These are phyloP conservation scores for Palloptera scutellata DNA, from an alignment of 2,888 invertebrate species.

Conservation along the genomic window DNA sequence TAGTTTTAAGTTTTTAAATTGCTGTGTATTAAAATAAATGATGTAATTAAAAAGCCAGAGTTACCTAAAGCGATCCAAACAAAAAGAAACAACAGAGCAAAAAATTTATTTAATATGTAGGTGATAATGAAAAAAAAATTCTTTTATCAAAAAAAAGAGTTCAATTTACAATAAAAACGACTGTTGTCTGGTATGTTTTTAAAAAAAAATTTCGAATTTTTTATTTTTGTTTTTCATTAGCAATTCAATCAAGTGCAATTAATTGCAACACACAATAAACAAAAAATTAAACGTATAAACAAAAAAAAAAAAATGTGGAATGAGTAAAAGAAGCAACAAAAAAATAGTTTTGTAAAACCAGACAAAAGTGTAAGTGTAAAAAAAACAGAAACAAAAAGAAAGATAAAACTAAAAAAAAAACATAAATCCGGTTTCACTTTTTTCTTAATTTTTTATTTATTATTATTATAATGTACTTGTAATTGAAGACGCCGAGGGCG, in stretches of 20 bases:
- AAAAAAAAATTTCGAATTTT: too few species aligned
- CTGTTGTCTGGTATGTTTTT: too few species aligned
- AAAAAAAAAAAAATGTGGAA: not conserved
- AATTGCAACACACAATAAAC: not conserved
- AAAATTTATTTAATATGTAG: too few species aligned
- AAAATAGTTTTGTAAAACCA: not conserved
- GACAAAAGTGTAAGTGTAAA: not conserved
- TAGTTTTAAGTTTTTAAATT: too few species aligned
- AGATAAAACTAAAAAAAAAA: not conserved
- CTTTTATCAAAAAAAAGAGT: too few species aligned
- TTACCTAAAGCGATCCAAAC: too few species aligned
- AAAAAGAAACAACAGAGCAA: too few species aligned
- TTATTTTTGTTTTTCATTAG: not conserved
- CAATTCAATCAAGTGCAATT: not conserved
- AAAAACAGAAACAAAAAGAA: not conserved
- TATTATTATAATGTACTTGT: not conserved
- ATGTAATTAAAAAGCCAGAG: too few species aligned
- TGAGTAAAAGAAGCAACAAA: not conserved
- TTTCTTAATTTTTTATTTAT: constrained; percentile 17
- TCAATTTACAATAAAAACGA: too few species aligned
- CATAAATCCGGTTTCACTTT: constrained; percentile 40
- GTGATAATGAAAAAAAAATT: too few species aligned
- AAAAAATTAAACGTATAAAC: not conserved
- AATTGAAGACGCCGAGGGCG: not conserved
- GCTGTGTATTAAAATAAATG: too few species aligned